These are phyloP conservation scores for Chrysopa pallens DNA, from an alignment of 1,140 invertebrate species.

Conservation along the genomic window DNA sequence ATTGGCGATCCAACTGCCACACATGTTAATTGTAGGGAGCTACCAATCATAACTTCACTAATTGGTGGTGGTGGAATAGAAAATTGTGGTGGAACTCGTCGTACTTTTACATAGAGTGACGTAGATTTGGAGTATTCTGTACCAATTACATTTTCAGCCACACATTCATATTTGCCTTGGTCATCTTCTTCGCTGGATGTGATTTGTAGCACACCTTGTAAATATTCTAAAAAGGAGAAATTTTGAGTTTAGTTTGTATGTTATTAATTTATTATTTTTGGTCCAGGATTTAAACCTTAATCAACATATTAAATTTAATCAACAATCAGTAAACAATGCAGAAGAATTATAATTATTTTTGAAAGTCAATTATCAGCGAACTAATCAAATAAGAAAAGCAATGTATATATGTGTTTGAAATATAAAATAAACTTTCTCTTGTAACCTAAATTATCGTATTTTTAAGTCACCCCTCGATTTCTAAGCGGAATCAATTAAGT, in stretches of 20 bases:
- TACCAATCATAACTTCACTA: slow-evolving; percentile 78
- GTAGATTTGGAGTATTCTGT: slow-evolving; percentile 85
- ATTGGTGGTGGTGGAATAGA: slow-evolving; percentile 69
- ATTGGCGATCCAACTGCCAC: slow-evolving; percentile 94
- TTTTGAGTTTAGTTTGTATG: background rate
- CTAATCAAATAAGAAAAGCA: no score
- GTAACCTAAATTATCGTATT: no score
- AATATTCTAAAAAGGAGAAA: background rate
- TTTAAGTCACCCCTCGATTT: no score
- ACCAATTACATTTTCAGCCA: slow-evolving; percentile 77
- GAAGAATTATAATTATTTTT: no score
- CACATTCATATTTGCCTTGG: slow-evolving; percentile 85
- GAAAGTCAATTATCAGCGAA: no score
- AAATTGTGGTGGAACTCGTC: slow-evolving; percentile 85
- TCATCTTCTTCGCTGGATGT: slow-evolving; percentile 74
- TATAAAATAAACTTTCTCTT: no score
- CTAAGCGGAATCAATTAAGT: no score
- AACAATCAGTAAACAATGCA: no score
- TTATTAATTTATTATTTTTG: no score
- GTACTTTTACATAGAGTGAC: slow-evolving; percentile 87
- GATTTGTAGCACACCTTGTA: slow-evolving; percentile 78
- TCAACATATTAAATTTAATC: no score
- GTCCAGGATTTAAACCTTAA: no score
- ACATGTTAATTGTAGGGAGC: slow-evolving; percentile 82
- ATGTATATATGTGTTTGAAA: no score